Evolutionary conservation across 2,797 vertebrate species (phyloP).

Genomic region (Pogoniulus pusillus): DNA sequence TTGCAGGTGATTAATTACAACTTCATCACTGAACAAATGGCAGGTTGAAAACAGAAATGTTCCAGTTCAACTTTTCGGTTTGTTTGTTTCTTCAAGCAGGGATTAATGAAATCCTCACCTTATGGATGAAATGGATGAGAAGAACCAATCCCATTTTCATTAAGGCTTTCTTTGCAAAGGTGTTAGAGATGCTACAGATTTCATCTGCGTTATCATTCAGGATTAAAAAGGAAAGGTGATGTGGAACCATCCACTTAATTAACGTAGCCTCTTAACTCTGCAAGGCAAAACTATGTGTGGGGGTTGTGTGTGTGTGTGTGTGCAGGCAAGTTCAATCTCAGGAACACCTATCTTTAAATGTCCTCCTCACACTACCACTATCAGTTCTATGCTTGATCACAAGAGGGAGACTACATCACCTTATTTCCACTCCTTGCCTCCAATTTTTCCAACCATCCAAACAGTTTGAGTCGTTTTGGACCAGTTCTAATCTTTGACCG

Average conservation of each 20-base stretch:
- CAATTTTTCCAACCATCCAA: not conserved
- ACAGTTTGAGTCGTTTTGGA: not conserved
- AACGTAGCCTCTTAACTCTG: not conserved
- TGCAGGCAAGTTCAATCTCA: not conserved
- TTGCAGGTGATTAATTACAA: not conserved
- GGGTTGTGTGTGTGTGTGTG: too few relatives aligned
- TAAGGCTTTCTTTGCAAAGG: constrained; percentile 56
- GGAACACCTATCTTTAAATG: not conserved
- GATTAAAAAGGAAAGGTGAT: not conserved
- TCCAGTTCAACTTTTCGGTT: not conserved
- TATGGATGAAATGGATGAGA: constrained; percentile 14
- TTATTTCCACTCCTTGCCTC: constrained; percentile 5
- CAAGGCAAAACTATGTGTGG: not conserved
- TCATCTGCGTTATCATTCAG: not conserved
- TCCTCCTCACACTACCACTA: not conserved
- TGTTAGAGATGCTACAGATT: constrained; percentile 45
- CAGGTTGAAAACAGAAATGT: not conserved
- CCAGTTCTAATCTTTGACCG: not conserved
- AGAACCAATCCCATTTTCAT: constrained; percentile 11
- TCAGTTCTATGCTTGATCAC: constrained; percentile 25
- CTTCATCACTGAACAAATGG: not conserved
- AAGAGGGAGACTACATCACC: constrained; percentile 38
- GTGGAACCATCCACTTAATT: not conserved
- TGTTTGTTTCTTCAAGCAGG: not conserved
- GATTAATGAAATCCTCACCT: constrained; percentile 32